Conservation (phyloP, 1,140 invertebrate genomes). For the Aphelenchoides avenae region DNA sequence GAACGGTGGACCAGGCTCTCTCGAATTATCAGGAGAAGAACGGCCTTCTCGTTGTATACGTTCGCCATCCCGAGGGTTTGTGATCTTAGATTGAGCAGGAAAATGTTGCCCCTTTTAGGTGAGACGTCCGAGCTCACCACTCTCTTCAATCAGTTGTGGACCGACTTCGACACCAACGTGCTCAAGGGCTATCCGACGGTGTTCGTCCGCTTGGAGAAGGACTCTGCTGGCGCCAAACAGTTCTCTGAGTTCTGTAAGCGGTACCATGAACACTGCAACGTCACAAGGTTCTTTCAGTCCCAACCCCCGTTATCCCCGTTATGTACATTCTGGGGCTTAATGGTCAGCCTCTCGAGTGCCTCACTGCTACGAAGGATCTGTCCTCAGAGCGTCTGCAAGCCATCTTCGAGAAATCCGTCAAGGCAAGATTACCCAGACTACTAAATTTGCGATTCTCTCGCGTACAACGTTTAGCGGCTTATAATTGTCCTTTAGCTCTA, state of each 20-base stretch:
- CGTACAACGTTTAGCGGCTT: constrained; percentile 10
- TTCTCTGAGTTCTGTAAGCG: constrained; percentile 24
- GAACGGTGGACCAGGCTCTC: constrained; percentile 22
- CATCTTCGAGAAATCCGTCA: constrained; percentile 15
- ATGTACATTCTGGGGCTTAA: constrained; percentile 31
- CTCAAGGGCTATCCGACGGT: constrained; percentile 19
- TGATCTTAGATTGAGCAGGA: constrained; percentile 12
- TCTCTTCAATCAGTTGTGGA: constrained; percentile 19
- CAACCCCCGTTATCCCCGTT: constrained; percentile 28
- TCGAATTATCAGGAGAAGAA: constrained; percentile 30
- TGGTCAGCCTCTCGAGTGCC: constrained; percentile 27
- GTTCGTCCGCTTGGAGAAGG: constrained; percentile 21
- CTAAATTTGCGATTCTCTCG: too few species aligned
- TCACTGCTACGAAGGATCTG: constrained; percentile 21
- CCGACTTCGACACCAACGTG: constrained; percentile 8
- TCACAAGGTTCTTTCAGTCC: constrained; percentile 7
- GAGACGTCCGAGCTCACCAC: constrained; percentile 12
- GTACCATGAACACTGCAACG: neutral
- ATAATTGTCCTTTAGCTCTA: constrained; percentile 32
- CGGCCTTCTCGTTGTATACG: constrained; percentile 25
- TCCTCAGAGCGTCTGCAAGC: constrained; percentile 12
- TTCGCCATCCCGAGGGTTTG: constrained; percentile 8
- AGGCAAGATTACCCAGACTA: too few species aligned
- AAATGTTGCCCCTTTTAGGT: constrained; percentile 18
- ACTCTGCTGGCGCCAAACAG: constrained; percentile 29